Percentiles rank a stretch among this genome's conserved stretches.
Evolutionary conservation across 2,888 invertebrate species (phyloP).

Genomic region (Drosophila neonasuta): DNA sequence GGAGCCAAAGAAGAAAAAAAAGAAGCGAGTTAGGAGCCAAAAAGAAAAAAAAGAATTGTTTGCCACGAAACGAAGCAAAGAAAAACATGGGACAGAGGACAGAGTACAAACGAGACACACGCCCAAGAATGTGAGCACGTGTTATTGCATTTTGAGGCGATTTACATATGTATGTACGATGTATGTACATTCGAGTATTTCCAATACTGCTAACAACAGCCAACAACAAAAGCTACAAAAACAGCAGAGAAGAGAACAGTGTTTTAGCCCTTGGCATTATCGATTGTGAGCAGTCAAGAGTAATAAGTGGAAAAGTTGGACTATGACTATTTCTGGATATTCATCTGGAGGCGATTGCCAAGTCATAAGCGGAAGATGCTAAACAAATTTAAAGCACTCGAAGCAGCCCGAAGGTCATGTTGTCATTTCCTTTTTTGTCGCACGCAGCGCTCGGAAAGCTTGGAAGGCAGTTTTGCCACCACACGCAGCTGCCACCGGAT

Average conservation of each 20-base stretch:
- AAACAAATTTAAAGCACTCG: constrained; percentile 71
- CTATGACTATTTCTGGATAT: constrained; percentile 54
- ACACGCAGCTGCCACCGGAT: constrained; percentile 71
- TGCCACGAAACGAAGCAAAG: constrained; percentile 33
- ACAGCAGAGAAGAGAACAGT: not conserved
- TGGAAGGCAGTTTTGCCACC: constrained; percentile 44
- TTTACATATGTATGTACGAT: constrained; percentile 39
- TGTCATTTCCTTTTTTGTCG: constrained; percentile 62
- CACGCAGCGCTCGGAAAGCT: constrained; percentile 14
- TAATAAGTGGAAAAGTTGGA: constrained; percentile 64
- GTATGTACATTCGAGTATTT: constrained; percentile 11
- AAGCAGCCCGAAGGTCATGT: constrained; percentile 72
- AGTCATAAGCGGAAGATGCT: constrained; percentile 75
- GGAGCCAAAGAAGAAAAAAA: too few relatives aligned
- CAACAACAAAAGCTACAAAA: not conserved
- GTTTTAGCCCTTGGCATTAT: constrained; percentile 43
- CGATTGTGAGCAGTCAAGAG: constrained; percentile 58
- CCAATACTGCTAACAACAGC: constrained; percentile 16
- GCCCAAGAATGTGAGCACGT: constrained; percentile 44
- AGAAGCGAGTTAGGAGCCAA: not conserved
- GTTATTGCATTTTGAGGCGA: constrained; percentile 58
- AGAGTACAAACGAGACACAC: constrained; percentile 8
- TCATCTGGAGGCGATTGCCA: constrained; percentile 61
- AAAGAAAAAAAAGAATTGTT: constrained; percentile 34
- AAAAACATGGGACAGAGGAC: constrained; percentile 16